Conservation (phyloP, 2,113 vertebrate genomes). For the Hippocampus barbouri region DNA sequence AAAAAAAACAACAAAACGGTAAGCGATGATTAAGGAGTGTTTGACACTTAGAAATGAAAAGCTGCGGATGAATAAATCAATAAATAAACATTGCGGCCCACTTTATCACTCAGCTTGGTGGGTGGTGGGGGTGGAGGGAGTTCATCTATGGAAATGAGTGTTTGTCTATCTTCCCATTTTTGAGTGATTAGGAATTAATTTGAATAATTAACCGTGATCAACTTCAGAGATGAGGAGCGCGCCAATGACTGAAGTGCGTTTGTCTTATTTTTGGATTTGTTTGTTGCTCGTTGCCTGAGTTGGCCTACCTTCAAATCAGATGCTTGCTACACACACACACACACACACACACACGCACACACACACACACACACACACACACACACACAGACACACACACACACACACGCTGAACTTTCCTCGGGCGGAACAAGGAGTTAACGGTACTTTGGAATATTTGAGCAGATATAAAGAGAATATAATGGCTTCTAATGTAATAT, state of each 20-base stretch:
- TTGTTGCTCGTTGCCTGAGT: conserved; percentile 7
- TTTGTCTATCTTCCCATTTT: conserved; percentile 68
- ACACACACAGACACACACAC: neutral
- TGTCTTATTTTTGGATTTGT: conserved; percentile 25
- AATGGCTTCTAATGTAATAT: conserved; percentile 7
- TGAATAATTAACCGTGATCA: conserved; percentile 73
- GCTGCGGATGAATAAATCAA: conserved; percentile 55
- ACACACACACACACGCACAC: neutral
- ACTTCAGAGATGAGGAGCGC: conserved; percentile 60
- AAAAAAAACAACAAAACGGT: conserved; percentile 60
- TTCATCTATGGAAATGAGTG: conserved; percentile 74
- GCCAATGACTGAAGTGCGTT: conserved; percentile 38
- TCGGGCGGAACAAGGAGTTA: conserved; percentile 1
- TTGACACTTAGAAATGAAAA: conserved; percentile 71
- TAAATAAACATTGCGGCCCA: conserved; percentile 70
- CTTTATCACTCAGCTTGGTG: conserved; percentile 72
- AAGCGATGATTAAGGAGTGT: conserved; percentile 70
- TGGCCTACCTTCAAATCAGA: conserved; percentile 9
- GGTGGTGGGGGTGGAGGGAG: conserved; percentile 47
- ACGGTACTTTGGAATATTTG: conserved; percentile 2
- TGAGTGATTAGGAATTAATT: conserved; percentile 74
- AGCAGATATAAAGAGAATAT: neutral
- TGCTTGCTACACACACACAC: neutral
- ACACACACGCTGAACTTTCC: neutral
- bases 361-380: neutral